Evolutionary conservation across 2,113 vertebrate species (phyloP).

Genomic region (Cryptotis parvus): DNA sequence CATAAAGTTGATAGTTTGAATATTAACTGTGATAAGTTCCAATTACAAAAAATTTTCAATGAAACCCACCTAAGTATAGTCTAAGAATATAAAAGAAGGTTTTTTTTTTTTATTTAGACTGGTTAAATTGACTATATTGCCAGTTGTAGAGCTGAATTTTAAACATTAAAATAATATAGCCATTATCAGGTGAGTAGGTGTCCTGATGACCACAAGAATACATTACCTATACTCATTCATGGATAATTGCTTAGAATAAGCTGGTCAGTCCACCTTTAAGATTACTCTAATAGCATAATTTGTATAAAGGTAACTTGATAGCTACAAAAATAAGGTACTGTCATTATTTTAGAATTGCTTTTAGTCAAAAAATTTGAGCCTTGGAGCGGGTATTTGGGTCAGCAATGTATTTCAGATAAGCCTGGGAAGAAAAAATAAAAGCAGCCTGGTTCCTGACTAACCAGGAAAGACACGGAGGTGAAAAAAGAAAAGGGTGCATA

Average conservation of each 20-base stretch:
- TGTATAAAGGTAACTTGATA: slow-evolving; percentile 13
- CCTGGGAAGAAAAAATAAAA: not conserved
- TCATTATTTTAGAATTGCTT: slow-evolving; percentile 43
- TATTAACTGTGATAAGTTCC: not conserved
- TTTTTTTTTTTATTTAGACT: slow-evolving; percentile 28
- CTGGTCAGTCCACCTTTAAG: not conserved
- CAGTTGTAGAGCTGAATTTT: not conserved
- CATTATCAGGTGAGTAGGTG: not conserved
- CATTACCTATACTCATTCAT: not conserved
- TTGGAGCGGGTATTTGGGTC: not conserved
- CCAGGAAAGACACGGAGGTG: not conserved
- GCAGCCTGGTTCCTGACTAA: not conserved
- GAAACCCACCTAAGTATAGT: slow-evolving; percentile 53
- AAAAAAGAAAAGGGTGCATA: slow-evolving; percentile 60
- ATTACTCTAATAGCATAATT: not conserved
- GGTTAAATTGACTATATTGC: not conserved
- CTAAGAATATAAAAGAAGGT: not conserved
- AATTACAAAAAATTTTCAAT: slow-evolving; percentile 8
- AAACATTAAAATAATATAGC: slow-evolving; percentile 9
- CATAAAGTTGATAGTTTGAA: not conserved
- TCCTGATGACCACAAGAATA: not conserved
- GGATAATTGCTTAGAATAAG: not conserved
- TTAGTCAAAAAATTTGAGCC: slow-evolving; percentile 16
- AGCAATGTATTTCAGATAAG: not conserved
- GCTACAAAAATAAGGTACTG: not conserved